Percentiles rank a stretch among this genome's conserved stretches.
Conservation (phyloP, 1,140 invertebrate genomes). For the Medauroidea extradentata region DNA sequence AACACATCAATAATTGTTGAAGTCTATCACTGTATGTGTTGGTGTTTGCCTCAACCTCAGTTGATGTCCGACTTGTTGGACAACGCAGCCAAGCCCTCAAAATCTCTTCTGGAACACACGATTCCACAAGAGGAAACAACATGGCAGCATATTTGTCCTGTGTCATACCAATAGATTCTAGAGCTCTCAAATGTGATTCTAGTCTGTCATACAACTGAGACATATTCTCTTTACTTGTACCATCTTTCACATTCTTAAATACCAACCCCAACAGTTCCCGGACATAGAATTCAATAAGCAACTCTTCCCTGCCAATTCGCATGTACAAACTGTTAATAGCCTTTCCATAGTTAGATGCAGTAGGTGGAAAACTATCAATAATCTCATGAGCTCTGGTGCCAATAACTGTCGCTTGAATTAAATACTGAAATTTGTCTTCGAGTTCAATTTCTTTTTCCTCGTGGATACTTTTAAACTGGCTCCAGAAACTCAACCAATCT, state of each 20-base stretch:
- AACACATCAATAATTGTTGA: no score
- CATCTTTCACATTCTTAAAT: not conserved
- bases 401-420: conserved; percentile 19
- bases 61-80: no score
- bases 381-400: conserved; percentile 20
- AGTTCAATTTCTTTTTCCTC: conserved; percentile 21
- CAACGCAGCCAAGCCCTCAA: no score
- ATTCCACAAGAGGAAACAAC: conserved; percentile 35
- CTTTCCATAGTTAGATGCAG: conserved; percentile 20
- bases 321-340: conserved; percentile 18
- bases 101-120: conserved; percentile 38
- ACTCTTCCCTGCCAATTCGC: conserved; percentile 18
- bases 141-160: conserved; percentile 36
- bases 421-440: conserved; percentile 25
- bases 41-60: no score
- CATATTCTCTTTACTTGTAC: conserved; percentile 1
- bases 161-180: conserved; percentile 37
- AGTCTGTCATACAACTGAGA: conserved; percentile 15
- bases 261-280: conserved; percentile 20
- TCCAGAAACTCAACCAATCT: conserved; percentile 34
- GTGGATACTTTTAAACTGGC: conserved; percentile 31
- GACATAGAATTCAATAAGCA: conserved; percentile 21
- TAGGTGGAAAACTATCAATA: conserved; percentile 12
- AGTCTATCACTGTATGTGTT: no score
- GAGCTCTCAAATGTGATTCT: conserved; percentile 27